Evolutionary conservation across 2,888 invertebrate species (phyloP).

Genomic region (Cartodere bifasciata): DNA sequence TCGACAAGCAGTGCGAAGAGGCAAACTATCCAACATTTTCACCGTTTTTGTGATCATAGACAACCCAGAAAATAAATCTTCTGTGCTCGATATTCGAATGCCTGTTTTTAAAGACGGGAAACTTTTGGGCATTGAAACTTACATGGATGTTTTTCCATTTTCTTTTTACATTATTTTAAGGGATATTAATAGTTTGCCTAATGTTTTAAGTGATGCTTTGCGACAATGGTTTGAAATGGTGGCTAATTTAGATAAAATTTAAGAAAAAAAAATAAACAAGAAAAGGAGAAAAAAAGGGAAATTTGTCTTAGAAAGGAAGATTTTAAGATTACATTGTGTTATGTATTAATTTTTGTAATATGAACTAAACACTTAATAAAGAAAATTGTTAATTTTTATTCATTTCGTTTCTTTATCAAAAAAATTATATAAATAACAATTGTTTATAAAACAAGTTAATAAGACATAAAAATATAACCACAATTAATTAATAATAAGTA

Average conservation of each 20-base stretch:
- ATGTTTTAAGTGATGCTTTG: conserved; percentile 87
- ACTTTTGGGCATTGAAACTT: conserved; percentile 55
- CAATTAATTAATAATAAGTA: no score
- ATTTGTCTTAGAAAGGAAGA: conserved; percentile 1
- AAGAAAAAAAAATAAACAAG: no score
- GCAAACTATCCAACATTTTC: conserved; percentile 75
- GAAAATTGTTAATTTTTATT: no score
- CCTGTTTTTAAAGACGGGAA: conserved; percentile 54
- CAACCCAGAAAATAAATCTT: conserved; percentile 84
- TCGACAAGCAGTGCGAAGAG: conserved; percentile 63
- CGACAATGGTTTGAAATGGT: conserved; percentile 98
- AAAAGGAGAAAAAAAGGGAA: no score
- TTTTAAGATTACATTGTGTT: background rate
- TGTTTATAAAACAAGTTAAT: no score
- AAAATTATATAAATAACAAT: no score
- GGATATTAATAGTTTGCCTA: conserved; percentile 77
- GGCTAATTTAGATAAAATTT: conserved; percentile 38
- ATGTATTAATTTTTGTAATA: background rate
- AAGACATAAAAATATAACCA: no score
- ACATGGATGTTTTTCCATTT: conserved; percentile 94
- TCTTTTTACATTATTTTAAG: conserved; percentile 92
- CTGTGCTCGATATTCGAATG: conserved; percentile 78
- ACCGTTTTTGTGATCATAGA: conserved; percentile 93
- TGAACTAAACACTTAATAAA: no score
- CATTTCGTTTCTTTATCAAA: no score